phyloP scores from a whole-genome alignment of 2,113 vertebrate genomes.

The Salvator merianae region DNA sequence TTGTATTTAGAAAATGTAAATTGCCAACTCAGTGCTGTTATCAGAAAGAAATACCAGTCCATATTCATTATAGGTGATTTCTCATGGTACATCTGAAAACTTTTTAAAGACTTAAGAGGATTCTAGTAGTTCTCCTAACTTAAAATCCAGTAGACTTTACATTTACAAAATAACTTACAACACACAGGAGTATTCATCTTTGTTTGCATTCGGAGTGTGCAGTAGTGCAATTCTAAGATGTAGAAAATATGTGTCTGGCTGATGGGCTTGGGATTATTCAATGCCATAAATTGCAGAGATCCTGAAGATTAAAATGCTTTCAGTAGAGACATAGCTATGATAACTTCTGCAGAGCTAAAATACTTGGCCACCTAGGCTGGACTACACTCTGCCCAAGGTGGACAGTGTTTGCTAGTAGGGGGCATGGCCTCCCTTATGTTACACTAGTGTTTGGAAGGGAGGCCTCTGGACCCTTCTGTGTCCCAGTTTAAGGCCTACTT shows the following conservation, averaged over 20 bases:
- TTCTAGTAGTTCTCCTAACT: constrained; percentile 62
- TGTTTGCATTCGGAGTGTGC: constrained; percentile 52
- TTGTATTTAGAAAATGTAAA: constrained; percentile 63
- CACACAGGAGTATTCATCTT: constrained; percentile 42
- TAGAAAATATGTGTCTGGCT: constrained; percentile 56
- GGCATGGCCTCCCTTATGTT: too few relatives aligned
- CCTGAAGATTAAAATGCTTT: constrained; percentile 22
- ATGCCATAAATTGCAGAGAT: constrained; percentile 48
- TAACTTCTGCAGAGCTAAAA: constrained; percentile 10
- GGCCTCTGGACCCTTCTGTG: too few relatives aligned
- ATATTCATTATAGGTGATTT: constrained; percentile 58
- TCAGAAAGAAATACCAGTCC: constrained; percentile 54
- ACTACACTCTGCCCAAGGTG: too few relatives aligned
- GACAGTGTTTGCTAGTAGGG: too few relatives aligned
- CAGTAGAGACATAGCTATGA: too few relatives aligned
- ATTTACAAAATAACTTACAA: constrained; percentile 60
- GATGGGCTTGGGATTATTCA: constrained; percentile 50
- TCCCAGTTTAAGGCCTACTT: too few relatives aligned
- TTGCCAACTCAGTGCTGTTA: constrained; percentile 51
- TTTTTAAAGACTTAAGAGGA: constrained; percentile 66
- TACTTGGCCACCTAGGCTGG: too few relatives aligned
- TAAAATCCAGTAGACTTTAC: constrained; percentile 58
- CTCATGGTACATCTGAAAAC: constrained; percentile 61
- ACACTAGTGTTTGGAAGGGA: too few relatives aligned
- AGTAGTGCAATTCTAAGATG: constrained; percentile 46